These are phyloP conservation scores for Odontomachus brunneus DNA, from an alignment of 1,140 invertebrate genomes.

Conservation along the genomic window DNA sequence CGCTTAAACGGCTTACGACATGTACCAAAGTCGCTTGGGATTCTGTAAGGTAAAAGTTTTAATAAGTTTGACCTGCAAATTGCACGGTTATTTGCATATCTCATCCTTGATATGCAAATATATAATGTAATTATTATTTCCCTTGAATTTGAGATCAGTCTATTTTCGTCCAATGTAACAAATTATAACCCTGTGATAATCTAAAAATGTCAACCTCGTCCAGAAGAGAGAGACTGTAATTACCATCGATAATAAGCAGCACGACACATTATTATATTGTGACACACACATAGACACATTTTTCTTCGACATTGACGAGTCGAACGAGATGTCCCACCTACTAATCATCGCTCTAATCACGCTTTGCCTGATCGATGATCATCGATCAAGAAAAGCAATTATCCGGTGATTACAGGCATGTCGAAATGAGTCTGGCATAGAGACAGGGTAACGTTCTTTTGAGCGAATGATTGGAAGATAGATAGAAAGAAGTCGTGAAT, in stretches of 20 bases:
- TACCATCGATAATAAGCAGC: not conserved
- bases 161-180: no score
- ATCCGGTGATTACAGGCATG: conserved; percentile 40
- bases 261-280: not conserved
- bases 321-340: not conserved
- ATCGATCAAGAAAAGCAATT: conserved; percentile 50
- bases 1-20: conserved; percentile 49
- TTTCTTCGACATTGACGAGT: not conserved
- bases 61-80: conserved; percentile 2
- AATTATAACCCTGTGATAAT: no score
- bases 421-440: conserved; percentile 29
- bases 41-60: conserved; percentile 53
- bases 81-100: not conserved
- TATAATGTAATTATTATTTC: not conserved
- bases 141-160: no score
- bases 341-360: conserved; percentile 34
- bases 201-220: no score
- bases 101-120: not conserved
- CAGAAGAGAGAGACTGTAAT: not conserved
- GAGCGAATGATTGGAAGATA: not conserved
- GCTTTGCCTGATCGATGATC: conserved; percentile 31
- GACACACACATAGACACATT: no score
- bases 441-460: conserved; percentile 8
- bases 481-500: conserved; percentile 23
- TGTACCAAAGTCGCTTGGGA: conserved; percentile 40